A percentile compares a stretch with the other conserved stretches of the same genome.
phyloP scores from a whole-genome alignment of 2,888 invertebrate species.

The Kuschelorhynchus macadamiae region DNA sequence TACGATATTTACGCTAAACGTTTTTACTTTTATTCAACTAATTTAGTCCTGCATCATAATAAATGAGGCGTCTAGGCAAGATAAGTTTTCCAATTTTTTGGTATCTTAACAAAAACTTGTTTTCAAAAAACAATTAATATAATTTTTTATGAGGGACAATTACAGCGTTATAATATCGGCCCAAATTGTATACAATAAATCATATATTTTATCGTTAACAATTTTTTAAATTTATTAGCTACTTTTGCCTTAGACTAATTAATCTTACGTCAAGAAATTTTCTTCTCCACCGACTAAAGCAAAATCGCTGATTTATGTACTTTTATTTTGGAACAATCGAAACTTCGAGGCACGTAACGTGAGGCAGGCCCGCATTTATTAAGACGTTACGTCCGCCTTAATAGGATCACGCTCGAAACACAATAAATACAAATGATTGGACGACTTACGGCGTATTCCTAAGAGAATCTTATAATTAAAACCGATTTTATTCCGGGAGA shows the following conservation, averaged over 20 bases:
- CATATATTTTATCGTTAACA: no score
- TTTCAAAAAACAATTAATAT: no score
- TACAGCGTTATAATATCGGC: no score
- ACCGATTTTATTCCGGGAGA: neutral
- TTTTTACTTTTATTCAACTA: no score
- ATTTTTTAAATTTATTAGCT: neutral
- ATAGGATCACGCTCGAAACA: conserved; percentile 19
- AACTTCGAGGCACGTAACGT: conserved; percentile 20
- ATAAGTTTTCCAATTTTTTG: no score
- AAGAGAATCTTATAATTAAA: conserved; percentile 6
- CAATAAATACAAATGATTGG: conserved; percentile 22
- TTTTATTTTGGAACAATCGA: conserved; percentile 20
- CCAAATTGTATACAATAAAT: no score
- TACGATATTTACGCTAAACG: no score
- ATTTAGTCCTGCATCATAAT: no score
- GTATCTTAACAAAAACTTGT: no score
- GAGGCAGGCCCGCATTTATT: conserved; percentile 24
- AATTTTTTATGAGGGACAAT: no score
- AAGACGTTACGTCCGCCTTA: conserved; percentile 24
- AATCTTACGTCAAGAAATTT: neutral
- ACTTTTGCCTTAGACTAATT: neutral
- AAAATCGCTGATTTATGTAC: conserved; percentile 16
- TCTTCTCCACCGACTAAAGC: conserved; percentile 6
- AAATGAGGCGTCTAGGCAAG: no score
- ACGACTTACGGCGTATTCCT: conserved; percentile 9